Conservation (phyloP, 2,888 invertebrate genomes). For the Andrena trimmerana region DNA sequence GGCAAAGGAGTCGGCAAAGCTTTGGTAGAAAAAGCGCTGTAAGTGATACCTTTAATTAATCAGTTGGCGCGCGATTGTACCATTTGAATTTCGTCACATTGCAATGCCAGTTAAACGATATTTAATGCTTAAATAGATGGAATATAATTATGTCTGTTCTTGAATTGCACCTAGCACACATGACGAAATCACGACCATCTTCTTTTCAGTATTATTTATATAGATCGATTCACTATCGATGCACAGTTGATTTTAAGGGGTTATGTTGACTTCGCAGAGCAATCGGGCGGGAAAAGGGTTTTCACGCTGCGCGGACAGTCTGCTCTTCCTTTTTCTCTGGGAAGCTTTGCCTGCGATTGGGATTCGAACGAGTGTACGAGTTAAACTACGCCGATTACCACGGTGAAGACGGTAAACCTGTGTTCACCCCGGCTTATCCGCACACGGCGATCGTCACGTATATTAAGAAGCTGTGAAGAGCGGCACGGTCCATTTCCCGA, state of each 20-base stretch:
- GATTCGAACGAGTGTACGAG: constrained; percentile 89
- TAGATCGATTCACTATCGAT: neutral
- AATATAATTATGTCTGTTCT: too few species aligned
- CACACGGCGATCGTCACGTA: constrained; percentile 88
- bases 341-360: constrained; percentile 89
- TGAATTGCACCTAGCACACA: too few species aligned
- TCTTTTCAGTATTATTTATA: too few species aligned
- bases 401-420: constrained; percentile 87
- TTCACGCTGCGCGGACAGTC: constrained; percentile 89
- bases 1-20: constrained; percentile 89
- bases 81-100: neutral
- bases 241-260: neutral
- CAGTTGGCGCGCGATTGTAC: neutral
- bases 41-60: constrained; percentile 74
- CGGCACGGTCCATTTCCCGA: neutral
- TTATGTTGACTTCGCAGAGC: constrained; percentile 86
- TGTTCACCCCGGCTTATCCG: constrained; percentile 89
- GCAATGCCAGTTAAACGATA: neutral
- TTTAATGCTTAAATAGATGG: neutral
- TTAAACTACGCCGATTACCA: constrained; percentile 89
- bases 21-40: constrained; percentile 88
- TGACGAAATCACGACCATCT: too few species aligned
- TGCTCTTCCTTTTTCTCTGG: constrained; percentile 93
- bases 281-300: constrained; percentile 86
- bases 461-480: constrained; percentile 80